Conservation (phyloP, 1,140 invertebrate genomes). For the Drosophila micromelanica region DNA sequence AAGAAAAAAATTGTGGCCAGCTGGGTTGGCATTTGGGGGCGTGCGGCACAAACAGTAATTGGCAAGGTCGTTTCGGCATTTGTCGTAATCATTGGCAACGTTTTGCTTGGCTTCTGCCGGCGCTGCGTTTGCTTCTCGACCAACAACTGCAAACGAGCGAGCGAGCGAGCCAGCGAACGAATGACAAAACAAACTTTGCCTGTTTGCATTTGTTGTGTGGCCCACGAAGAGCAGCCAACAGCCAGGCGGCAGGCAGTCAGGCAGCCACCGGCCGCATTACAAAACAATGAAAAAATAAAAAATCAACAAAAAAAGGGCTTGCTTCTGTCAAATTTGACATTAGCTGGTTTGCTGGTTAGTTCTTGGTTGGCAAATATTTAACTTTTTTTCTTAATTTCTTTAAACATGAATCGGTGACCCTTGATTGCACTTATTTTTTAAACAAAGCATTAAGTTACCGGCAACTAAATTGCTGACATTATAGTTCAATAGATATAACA, state of each 20-base stretch:
- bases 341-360: conserved; percentile 13
- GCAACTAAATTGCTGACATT: too few relatives aligned
- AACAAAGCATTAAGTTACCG: neutral
- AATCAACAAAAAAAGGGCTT: conserved; percentile 6
- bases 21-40: conserved; percentile 8
- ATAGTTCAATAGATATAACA: too few relatives aligned
- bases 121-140: conserved; percentile 62
- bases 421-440: conserved; percentile 30
- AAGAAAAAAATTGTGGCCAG: conserved; percentile 22
- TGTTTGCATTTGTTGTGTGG: conserved; percentile 62
- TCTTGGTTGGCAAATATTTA: conserved; percentile 34
- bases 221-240: conserved; percentile 31
- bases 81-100: conserved; percentile 76
- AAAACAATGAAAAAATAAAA: too few relatives aligned
- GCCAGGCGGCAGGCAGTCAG: conserved; percentile 10
- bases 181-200: conserved; percentile 61
- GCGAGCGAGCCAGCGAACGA: conserved; percentile 49
- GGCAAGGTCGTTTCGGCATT: conserved; percentile 77
- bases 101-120: conserved; percentile 59
- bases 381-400: conserved; percentile 19
- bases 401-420: conserved; percentile 11
- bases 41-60: conserved; percentile 64
- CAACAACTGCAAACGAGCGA: conserved; percentile 57
- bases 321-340: conserved; percentile 30
- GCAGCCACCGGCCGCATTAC: neutral